Conservation (phyloP, 2,888 invertebrate species). For the Trachelus stipa region DNA sequence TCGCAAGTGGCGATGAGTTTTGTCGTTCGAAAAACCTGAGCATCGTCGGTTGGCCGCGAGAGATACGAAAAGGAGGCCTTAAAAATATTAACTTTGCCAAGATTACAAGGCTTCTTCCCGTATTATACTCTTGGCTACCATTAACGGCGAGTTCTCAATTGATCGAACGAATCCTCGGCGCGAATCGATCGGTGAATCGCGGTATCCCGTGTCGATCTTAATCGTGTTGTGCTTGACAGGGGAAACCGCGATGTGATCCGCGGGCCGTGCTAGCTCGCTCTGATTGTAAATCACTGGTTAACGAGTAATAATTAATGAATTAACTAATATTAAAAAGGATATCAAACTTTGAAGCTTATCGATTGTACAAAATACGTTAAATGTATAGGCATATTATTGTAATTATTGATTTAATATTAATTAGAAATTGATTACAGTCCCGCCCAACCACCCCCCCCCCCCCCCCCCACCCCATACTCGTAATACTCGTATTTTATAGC, state of each 20-base stretch:
- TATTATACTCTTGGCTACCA: not conserved
- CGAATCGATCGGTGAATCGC: constrained; percentile 20
- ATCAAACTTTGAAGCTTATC: constrained; percentile 56
- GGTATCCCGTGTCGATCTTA: constrained; percentile 33
- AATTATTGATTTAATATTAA: constrained; percentile 48
- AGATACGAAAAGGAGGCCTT: not conserved
- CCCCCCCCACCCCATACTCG: constrained; percentile 24
- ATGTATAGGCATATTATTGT: constrained; percentile 51
- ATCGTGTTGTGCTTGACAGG: constrained; percentile 37
- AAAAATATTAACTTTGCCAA: not conserved
- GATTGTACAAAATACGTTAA: constrained; percentile 61
- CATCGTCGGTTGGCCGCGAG: not conserved
- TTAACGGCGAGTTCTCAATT: not conserved
- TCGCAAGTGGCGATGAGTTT: not conserved
- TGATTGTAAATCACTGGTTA: constrained; percentile 34
- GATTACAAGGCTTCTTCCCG: not conserved
- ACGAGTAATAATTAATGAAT: constrained; percentile 32
- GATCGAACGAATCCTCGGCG: not conserved
- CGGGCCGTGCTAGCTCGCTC: constrained; percentile 7
- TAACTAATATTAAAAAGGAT: constrained; percentile 40
- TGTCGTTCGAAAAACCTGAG: not conserved
- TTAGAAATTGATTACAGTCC: constrained; percentile 41
- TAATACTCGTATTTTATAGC: constrained; percentile 56
- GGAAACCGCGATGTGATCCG: constrained; percentile 35
- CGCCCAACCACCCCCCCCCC: too few relatives aligned